These are phyloP conservation scores for Sicus ferrugineus DNA, from an alignment of 2,888 invertebrate genomes.

Conservation along the genomic window DNA sequence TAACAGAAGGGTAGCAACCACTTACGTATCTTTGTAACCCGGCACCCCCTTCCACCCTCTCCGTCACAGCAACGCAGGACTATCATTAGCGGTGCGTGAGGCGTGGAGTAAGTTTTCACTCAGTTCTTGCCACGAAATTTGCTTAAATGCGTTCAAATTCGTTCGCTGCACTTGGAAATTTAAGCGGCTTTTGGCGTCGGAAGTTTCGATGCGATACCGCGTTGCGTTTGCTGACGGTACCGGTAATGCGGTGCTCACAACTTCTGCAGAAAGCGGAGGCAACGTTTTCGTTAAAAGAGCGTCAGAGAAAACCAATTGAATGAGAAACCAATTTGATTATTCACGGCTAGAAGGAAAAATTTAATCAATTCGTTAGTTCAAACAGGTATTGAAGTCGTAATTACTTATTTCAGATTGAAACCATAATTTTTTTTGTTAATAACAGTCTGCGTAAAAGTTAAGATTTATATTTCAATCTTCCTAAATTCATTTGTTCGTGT, in stretches of 20 bases:
- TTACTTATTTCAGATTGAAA: too few species aligned
- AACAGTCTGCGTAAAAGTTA: too few species aligned
- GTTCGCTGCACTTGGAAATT: constrained; percentile 1
- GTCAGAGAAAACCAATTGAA: constrained; percentile 1
- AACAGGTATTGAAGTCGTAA: too few species aligned
- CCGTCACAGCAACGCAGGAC: too few species aligned
- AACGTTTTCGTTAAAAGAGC: not conserved
- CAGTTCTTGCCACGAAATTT: constrained; percentile 9
- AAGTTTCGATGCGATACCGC: not conserved
- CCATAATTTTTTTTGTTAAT: too few species aligned
- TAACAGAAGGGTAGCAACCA: too few species aligned
- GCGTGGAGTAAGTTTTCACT: constrained; percentile 1
- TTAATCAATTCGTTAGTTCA: too few species aligned
- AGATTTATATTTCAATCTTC: too few species aligned
- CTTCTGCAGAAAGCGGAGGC: not conserved
- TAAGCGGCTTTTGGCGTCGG: not conserved
- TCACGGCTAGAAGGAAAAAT: not conserved
- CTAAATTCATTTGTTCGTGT: too few species aligned
- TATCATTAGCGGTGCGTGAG: not conserved
- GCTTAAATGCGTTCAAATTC: constrained; percentile 7
- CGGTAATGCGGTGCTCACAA: not conserved
- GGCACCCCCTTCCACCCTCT: not conserved
- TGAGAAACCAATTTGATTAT: not conserved
- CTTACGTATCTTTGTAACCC: too few species aligned
- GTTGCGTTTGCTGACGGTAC: not conserved